phyloP scores from a whole-genome alignment of 2,888 invertebrate genomes.

The Syritta pipiens region DNA sequence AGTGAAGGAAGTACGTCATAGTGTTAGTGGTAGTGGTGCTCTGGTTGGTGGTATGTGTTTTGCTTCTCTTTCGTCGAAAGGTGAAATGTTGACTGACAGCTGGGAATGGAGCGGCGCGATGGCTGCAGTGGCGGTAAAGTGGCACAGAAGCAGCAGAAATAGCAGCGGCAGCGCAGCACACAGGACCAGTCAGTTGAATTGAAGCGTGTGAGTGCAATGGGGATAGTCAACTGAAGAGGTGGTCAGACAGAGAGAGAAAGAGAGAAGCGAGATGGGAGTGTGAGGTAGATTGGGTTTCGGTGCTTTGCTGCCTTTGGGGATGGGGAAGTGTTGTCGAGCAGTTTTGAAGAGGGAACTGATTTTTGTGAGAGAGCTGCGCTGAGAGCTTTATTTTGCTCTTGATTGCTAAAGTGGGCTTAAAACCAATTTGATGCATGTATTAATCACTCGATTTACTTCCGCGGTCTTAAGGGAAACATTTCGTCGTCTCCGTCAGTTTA shows the following conservation, averaged over 20 bases:
- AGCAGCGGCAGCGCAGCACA: slow-evolving; percentile 13
- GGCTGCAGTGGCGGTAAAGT: slow-evolving; percentile 34
- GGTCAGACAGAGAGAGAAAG: not conserved
- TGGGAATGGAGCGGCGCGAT: slow-evolving; percentile 48
- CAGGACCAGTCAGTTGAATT: slow-evolving; percentile 17
- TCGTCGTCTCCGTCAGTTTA: too few relatives aligned
- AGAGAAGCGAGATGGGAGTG: not conserved
- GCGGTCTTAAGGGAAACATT: too few relatives aligned
- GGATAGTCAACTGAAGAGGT: not conserved
- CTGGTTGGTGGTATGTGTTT: not conserved
- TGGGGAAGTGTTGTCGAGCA: not conserved
- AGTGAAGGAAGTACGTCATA: not conserved
- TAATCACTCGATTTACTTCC: too few relatives aligned
- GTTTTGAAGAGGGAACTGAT: too few relatives aligned
- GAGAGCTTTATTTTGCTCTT: too few relatives aligned
- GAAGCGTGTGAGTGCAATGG: not conserved
- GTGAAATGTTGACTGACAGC: slow-evolving; percentile 64
- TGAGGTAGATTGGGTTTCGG: not conserved
- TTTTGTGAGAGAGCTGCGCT: too few relatives aligned
- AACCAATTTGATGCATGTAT: too few relatives aligned
- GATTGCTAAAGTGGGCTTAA: too few relatives aligned
- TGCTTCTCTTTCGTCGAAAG: slow-evolving; percentile 30
- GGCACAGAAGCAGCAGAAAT: not conserved
- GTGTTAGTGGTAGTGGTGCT: slow-evolving; percentile 4
- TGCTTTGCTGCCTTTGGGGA: not conserved